Percentiles rank a stretch among this genome's conserved stretches.
phyloP scores from a whole-genome alignment of 2,797 vertebrate species.

The Trachops cirrhosus region DNA sequence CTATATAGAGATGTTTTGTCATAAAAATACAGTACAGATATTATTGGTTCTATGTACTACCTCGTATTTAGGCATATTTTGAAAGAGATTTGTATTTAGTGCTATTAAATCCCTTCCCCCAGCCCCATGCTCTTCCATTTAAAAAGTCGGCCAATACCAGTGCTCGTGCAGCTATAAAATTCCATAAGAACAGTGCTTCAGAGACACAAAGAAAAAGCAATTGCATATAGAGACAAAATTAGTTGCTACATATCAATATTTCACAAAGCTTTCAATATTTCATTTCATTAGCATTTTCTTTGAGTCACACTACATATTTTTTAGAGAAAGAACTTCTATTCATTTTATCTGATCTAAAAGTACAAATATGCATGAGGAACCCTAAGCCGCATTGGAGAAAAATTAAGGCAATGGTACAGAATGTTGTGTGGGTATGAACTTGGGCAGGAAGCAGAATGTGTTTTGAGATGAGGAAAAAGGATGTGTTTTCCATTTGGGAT shows the following conservation, averaged over 20 bases:
- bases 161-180: constrained; percentile 28
- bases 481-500: background rate
- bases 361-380: constrained; percentile 67
- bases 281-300: constrained; percentile 63
- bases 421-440: constrained; percentile 10
- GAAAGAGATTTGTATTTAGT: constrained; percentile 66
- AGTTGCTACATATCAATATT: constrained; percentile 42
- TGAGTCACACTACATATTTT: constrained; percentile 60
- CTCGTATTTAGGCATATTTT: constrained; percentile 67
- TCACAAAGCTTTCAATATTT: constrained; percentile 41
- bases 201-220: constrained; percentile 49
- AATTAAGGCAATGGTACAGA: constrained; percentile 44
- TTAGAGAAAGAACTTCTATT: constrained; percentile 45
- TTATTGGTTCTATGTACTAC: constrained; percentile 35
- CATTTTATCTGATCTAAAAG: constrained; percentile 62
- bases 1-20: constrained; percentile 58
- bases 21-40: constrained; percentile 55
- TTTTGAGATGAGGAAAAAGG: background rate
- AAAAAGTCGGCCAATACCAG: constrained; percentile 44
- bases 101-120: constrained; percentile 63
- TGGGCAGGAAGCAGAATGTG: background rate
- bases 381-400: background rate
- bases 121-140: constrained; percentile 1
- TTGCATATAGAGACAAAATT: constrained; percentile 6
- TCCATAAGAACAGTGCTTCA: constrained; percentile 31